Evolutionary conservation across 2,888 invertebrate genomes (phyloP).

Genomic region (Acronicta leporina): DNA sequence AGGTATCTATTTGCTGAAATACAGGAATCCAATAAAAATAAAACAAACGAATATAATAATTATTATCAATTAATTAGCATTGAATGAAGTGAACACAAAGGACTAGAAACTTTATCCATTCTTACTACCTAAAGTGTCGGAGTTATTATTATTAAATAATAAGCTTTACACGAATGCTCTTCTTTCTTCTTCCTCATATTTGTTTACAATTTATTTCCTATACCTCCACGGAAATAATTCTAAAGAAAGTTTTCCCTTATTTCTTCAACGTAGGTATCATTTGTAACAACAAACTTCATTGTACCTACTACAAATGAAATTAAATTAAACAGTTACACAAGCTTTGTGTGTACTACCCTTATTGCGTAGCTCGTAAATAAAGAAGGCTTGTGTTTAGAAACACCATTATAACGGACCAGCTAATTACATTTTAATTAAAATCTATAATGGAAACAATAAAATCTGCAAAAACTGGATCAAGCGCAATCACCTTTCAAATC

Average conservation of each 20-base stretch:
- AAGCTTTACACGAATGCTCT: no score
- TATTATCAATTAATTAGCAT: no score
- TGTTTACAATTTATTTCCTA: slow-evolving; percentile 1
- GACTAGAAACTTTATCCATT: no score
- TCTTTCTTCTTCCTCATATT: no score
- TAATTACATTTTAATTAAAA: slow-evolving; percentile 71
- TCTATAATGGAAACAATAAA: slow-evolving; percentile 70
- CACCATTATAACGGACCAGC: slow-evolving; percentile 34
- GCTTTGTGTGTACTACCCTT: slow-evolving; percentile 7
- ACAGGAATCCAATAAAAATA: no score
- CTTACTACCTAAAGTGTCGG: no score
- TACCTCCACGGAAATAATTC: background rate
- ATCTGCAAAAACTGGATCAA: slow-evolving; percentile 69
- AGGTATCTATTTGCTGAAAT: no score
- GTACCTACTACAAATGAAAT: slow-evolving; percentile 8
- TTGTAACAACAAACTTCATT: slow-evolving; percentile 9
- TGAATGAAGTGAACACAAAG: no score
- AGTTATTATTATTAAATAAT: no score
- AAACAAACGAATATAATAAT: no score
- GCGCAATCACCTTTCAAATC: slow-evolving; percentile 74
- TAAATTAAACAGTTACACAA: slow-evolving; percentile 17
- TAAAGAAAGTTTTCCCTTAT: slow-evolving; percentile 8
- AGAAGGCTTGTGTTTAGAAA: slow-evolving; percentile 13
- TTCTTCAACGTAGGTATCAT: slow-evolving; percentile 1
- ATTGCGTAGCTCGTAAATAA: slow-evolving; percentile 13